A percentile compares a stretch with the other conserved stretches of the same genome.
Evolutionary conservation across 2,113 vertebrate genomes (phyloP).

Genomic region (Oxyruncus cristatus): DNA sequence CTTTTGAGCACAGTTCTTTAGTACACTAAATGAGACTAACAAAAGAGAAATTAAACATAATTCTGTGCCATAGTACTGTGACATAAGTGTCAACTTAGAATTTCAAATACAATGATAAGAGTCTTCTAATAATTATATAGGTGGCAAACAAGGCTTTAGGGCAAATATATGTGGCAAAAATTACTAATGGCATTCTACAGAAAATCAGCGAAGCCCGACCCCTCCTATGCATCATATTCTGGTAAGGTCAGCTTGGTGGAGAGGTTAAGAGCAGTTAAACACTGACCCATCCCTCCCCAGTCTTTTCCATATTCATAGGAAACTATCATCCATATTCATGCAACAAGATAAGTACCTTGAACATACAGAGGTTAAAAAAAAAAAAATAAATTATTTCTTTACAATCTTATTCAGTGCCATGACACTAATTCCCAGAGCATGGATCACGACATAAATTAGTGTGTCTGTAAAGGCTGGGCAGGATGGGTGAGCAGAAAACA

Average conservation of each 20-base stretch:
- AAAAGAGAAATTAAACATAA: constrained; percentile 75
- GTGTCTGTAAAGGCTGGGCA: background rate
- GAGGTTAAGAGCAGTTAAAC: constrained; percentile 71
- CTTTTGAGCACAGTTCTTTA: constrained; percentile 46
- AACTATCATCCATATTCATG: constrained; percentile 73
- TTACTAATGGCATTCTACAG: constrained; percentile 70
- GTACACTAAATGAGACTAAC: constrained; percentile 58
- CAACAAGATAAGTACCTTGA: constrained; percentile 58
- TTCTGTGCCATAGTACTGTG: constrained; percentile 51
- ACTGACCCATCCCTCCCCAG: constrained; percentile 54
- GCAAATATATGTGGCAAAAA: constrained; percentile 66
- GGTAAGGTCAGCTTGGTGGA: constrained; percentile 39
- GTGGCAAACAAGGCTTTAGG: constrained; percentile 72
- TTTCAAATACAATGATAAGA: constrained; percentile 79
- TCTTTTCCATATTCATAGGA: constrained; percentile 77
- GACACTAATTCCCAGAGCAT: constrained; percentile 50
- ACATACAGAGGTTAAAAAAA: constrained; percentile 61
- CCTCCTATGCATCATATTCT: constrained; percentile 34
- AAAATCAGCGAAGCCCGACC: constrained; percentile 56
- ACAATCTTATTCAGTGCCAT: constrained; percentile 17
- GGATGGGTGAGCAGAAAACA: constrained; percentile 1
- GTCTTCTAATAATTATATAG: constrained; percentile 79
- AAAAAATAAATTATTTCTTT: constrained; percentile 45
- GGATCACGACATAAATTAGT: constrained; percentile 43
- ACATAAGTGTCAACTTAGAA: constrained; percentile 69